Evolutionary conservation across 2,797 vertebrate species (phyloP), one percentile per base, ranked within the genome.

Genomic region (Discoglossus pictus): DNA sequence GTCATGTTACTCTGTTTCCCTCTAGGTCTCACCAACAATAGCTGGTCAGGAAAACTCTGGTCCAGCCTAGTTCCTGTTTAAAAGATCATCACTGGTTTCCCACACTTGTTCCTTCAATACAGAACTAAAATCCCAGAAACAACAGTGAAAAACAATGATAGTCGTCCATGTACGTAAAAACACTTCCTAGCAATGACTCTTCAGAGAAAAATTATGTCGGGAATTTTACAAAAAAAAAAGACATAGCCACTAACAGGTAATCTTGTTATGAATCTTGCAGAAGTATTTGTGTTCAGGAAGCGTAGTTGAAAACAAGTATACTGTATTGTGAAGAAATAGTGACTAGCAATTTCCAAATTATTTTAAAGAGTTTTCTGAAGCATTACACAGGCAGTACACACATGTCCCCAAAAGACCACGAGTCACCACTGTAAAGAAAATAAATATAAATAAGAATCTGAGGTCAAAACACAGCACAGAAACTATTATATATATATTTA

Each of bases 1-100:
- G 48, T 46, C 24, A 63, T 40, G 39, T 21, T 61, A 52, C 44
- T 47, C 53, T 56, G 67, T 61, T 75, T 78, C 79, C 76, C 66
- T 77, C 77, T 75, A 52, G 56, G 34, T 69, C 46, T 54, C 27
- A 18, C 12, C 72, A 75, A 80, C 80, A 81, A 78, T 52, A 78
- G 73, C 64, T 67, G 70, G 36, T 34, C 79, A 80, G 79, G 82
- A 86, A 79, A 68, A 73, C 50, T 73, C 36, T 68, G 64, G 76
- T 77, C 79, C 76, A 78, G 66, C 77, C 76, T 76, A 68, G 67
- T 85, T 83, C 81, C 74, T 82, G 67, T 79, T 84, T 81, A 77
- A 82, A 83, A 80, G 55, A 79, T 64, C 43, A 79, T 75, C 74
- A 54, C 60, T 52, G 68, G 62, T 74, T 83, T 83, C 81, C 78